Percentiles rank a stretch among this genome's conserved stretches.
Evolutionary conservation across 2,888 invertebrate species (phyloP).

Genomic region (Clostera curtula): DNA sequence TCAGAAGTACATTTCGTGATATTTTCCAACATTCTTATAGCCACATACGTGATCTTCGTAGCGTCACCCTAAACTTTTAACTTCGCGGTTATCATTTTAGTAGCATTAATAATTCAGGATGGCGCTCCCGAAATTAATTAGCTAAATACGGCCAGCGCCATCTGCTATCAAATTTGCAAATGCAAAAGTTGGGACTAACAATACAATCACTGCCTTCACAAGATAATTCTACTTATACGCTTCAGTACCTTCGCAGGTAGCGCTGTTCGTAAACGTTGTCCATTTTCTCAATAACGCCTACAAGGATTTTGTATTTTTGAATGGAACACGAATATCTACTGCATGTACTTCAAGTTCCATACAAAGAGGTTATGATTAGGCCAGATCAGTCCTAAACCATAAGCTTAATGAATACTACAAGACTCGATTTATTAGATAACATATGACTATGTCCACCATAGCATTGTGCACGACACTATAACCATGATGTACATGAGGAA

Average conservation of each 20-base stretch:
- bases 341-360: slow-evolving; percentile 27
- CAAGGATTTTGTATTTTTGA: slow-evolving; percentile 27
- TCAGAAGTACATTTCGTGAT: slow-evolving; percentile 28
- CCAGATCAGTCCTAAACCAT: slow-evolving; percentile 41
- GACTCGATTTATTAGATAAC: too few relatives aligned
- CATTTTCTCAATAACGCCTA: slow-evolving; percentile 29
- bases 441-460: too few relatives aligned
- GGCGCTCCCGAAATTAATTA: slow-evolving; percentile 50
- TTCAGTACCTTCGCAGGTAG: slow-evolving; percentile 34
- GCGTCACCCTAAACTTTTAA: slow-evolving; percentile 62
- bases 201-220: slow-evolving; percentile 63
- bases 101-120: slow-evolving; percentile 55
- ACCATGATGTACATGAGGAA: too few relatives aligned
- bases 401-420: too few relatives aligned
- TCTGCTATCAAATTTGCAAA: slow-evolving; percentile 35
- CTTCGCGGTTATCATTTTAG: background rate
- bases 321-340: slow-evolving; percentile 59
- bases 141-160: slow-evolving; percentile 60
- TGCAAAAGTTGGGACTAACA: slow-evolving; percentile 8
- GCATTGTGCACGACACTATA: too few relatives aligned
- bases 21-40: slow-evolving; percentile 28
- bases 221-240: slow-evolving; percentile 10
- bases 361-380: slow-evolving; percentile 26
- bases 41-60: slow-evolving; percentile 31
- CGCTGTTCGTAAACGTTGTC: slow-evolving; percentile 45